These are phyloP conservation scores for Vultur gryphus DNA, from an alignment of 2,797 vertebrate genomes.

Conservation along the genomic window DNA sequence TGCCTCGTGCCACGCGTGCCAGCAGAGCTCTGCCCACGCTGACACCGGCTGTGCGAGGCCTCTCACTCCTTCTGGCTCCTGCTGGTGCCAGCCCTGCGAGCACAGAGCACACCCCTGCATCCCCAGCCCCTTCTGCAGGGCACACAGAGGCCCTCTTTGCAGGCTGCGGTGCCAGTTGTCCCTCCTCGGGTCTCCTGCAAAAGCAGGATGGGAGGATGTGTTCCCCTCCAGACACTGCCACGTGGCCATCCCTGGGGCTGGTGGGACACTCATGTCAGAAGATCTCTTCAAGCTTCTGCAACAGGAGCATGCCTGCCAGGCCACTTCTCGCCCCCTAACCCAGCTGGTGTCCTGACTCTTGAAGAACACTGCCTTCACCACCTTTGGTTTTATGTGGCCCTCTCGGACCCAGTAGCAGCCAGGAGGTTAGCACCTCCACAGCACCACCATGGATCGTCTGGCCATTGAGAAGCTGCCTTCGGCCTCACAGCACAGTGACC, in stretches of 20 bases:
- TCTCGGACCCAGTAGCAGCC: neutral
- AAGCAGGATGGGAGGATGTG: neutral
- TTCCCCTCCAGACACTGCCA: neutral
- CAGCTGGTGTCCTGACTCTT: neutral
- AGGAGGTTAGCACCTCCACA: neutral
- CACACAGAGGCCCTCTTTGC: neutral
- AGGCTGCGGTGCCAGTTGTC: neutral
- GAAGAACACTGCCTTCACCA: neutral
- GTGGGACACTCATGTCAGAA: neutral
- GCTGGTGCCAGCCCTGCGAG: neutral
- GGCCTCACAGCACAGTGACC: neutral
- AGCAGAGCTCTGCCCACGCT: neutral
- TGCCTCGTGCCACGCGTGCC: neutral
- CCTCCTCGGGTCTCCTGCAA: neutral
- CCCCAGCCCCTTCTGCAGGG: neutral
- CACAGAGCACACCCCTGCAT: too few relatives aligned
- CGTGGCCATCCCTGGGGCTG: neutral
- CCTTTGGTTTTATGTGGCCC: neutral
- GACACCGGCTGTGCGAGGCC: accelerated
- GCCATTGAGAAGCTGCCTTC: neutral
- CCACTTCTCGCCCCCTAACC: neutral
- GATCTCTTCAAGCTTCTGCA: neutral
- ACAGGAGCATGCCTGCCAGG: neutral
- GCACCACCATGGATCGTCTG: neutral
- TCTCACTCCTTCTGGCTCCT: neutral